A percentile compares a stretch with the other conserved stretches of the same genome.
Conservation (phyloP, 2,113 vertebrate species). For the Bettongia penicillata region DNA sequence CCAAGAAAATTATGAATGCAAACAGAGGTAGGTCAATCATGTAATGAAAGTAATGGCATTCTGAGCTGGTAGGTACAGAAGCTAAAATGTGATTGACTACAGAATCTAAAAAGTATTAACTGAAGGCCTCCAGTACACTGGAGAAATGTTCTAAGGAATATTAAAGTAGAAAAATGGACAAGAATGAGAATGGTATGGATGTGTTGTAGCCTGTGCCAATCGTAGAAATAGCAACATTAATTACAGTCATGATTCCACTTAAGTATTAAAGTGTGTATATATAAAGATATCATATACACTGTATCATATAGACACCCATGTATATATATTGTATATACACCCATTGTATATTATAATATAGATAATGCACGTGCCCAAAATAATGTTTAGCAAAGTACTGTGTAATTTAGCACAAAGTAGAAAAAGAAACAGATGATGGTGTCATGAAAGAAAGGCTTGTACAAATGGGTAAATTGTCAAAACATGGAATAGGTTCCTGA, state of each 20-base stretch:
- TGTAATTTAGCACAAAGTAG: not conserved
- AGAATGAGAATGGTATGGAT: not conserved
- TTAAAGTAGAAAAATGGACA: not conserved
- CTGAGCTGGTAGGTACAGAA: not conserved
- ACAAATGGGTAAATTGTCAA: not conserved
- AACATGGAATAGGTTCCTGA: not conserved
- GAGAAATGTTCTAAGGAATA: not conserved
- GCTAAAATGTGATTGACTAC: not conserved
- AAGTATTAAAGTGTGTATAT: not conserved
- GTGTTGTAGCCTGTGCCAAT: not conserved
- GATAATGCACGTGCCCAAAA: not conserved
- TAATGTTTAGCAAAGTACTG: not conserved
- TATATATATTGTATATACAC: not conserved
- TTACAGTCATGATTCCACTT: not conserved
- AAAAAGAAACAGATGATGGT: not conserved
- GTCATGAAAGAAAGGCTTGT: fast-evolving
- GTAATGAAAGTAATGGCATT: not conserved
- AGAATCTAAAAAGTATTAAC: not conserved
- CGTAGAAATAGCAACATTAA: not conserved
- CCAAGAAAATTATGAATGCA: not conserved
- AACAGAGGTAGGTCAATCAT: not conserved
- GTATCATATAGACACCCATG: not conserved
- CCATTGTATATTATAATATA: not conserved
- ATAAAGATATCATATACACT: not conserved
- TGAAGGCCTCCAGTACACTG: not conserved